A percentile compares a stretch with the other conserved stretches of the same genome.
These are phyloP conservation scores for Aromia moschata DNA, from an alignment of 2,888 invertebrate species.

Conservation along the genomic window DNA sequence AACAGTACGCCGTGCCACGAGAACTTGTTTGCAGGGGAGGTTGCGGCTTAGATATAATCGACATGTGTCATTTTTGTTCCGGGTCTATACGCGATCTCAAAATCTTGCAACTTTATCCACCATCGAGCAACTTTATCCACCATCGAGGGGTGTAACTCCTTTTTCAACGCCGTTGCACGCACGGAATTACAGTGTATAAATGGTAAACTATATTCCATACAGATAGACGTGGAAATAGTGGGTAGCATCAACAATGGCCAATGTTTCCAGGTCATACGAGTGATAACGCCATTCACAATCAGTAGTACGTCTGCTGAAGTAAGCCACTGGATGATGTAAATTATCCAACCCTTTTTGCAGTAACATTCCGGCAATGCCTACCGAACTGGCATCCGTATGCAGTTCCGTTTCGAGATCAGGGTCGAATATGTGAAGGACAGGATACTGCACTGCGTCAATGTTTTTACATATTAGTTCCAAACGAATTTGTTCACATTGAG, in stretches of 20 bases:
- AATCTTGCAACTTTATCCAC: constrained; percentile 50
- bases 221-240: constrained; percentile 37
- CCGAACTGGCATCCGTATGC: constrained; percentile 1
- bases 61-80: constrained; percentile 18
- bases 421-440: neutral
- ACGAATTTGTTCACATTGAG: constrained; percentile 21
- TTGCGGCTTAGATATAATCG: constrained; percentile 22
- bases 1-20: neutral
- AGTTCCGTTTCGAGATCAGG: neutral
- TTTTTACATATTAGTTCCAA: neutral
- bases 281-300: constrained; percentile 34
- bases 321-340: constrained; percentile 25
- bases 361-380: constrained; percentile 1
- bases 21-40: neutral
- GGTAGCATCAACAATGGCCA: constrained; percentile 36
- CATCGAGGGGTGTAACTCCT: constrained; percentile 47
- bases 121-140: constrained; percentile 49
- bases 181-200: constrained; percentile 45
- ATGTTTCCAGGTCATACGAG: constrained; percentile 39
- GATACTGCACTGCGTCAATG: constrained; percentile 11
- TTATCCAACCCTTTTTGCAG: constrained; percentile 6
- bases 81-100: constrained; percentile 20
- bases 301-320: constrained; percentile 31
- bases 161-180: constrained; percentile 40
- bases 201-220: constrained; percentile 36